A percentile compares a stretch with the other conserved stretches of the same genome.
These are phyloP conservation scores for Caenorhabditis becei DNA, from an alignment of 2,888 invertebrate genomes.

Conservation along the genomic window DNA sequence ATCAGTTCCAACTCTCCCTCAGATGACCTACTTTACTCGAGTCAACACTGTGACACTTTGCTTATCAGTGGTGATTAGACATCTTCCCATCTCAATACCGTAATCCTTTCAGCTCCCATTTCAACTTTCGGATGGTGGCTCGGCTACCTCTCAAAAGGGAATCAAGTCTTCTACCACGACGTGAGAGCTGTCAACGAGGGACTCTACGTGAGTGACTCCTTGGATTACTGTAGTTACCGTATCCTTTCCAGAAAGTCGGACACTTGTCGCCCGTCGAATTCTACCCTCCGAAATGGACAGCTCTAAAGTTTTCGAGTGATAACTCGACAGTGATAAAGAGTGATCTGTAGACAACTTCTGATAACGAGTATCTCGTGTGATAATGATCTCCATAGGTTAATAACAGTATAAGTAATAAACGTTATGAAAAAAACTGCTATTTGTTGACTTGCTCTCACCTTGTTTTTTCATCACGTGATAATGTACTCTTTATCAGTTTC, in stretches of 20 bases:
- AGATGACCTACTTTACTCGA: slow-evolving; percentile 16
- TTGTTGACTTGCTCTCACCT: too few relatives aligned
- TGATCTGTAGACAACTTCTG: not conserved
- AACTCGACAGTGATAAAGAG: slow-evolving; percentile 10
- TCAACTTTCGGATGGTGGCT: slow-evolving; percentile 39
- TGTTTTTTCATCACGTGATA: too few relatives aligned
- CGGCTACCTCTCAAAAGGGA: slow-evolving; percentile 31
- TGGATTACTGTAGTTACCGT: not conserved
- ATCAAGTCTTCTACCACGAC: slow-evolving; percentile 13
- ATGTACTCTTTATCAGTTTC: too few relatives aligned
- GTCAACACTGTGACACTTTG: slow-evolving; percentile 24
- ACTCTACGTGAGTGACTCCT: not conserved
- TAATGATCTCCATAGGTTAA: too few relatives aligned
- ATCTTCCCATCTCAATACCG: not conserved
- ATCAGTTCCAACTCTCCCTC: slow-evolving; percentile 9
- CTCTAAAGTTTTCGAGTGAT: not conserved
- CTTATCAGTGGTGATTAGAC: slow-evolving; percentile 17
- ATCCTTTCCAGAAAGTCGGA: slow-evolving; percentile 9
- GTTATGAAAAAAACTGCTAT: too few relatives aligned
- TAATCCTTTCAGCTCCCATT: slow-evolving; percentile 1
- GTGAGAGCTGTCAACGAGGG: not conserved
- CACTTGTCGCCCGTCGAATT: slow-evolving; percentile 10
- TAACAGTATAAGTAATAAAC: too few relatives aligned
- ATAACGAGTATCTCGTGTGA: too few relatives aligned
- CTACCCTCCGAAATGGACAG: slow-evolving; percentile 20